Evolutionary conservation across 2,113 vertebrate genomes (phyloP).

Genomic region (Cebidichthys violaceus): DNA sequence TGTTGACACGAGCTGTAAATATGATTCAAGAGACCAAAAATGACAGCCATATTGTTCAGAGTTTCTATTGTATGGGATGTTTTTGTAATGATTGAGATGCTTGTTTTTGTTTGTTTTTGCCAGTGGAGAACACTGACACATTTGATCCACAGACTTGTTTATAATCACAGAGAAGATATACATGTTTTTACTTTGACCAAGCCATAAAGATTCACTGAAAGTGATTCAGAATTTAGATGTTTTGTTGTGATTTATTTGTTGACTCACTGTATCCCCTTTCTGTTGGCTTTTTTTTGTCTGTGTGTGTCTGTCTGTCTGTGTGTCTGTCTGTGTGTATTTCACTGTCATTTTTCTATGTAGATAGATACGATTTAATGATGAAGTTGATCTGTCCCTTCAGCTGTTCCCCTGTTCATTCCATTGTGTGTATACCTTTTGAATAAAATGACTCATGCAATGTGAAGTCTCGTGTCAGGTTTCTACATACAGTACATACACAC

Average conservation of each 20-base stretch:
- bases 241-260: background rate
- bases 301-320: background rate
- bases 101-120: slow-evolving; percentile 20
- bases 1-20: slow-evolving; percentile 13
- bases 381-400: background rate
- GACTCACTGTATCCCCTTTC: background rate
- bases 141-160: slow-evolving; percentile 12
- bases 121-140: slow-evolving; percentile 28
- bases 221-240: background rate
- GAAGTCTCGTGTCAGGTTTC: background rate
- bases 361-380: background rate
- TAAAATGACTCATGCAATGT: slow-evolving; percentile 23
- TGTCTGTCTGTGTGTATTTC: background rate
- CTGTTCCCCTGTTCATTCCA: background rate
- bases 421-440: slow-evolving; percentile 32
- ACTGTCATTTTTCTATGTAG: background rate
- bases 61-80: slow-evolving; percentile 24
- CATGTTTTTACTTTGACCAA: slow-evolving; percentile 15
- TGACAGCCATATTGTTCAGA: slow-evolving; percentile 34
- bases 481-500: background rate
- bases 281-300: background rate
- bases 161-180: background rate
- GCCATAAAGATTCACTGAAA: slow-evolving; percentile 29
- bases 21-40: slow-evolving; percentile 59
- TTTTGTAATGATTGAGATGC: slow-evolving; percentile 2